Conservation (phyloP, 2,888 invertebrate genomes). For the Aelia acuminata region DNA sequence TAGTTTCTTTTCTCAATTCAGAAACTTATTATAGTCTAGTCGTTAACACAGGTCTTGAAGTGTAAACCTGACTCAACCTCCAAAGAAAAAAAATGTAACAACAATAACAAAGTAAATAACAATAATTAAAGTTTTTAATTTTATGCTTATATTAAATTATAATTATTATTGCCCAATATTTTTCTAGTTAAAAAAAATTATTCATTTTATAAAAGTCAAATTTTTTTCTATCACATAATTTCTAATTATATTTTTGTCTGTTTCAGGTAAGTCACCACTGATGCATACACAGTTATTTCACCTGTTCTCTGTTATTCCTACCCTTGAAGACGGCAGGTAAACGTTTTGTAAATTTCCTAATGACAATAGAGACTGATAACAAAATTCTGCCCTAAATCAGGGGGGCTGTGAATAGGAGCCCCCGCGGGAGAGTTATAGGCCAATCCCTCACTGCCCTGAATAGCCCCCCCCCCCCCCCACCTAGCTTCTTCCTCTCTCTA, state of each 20-base stretch:
- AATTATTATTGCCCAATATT: too few relatives aligned
- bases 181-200: too few relatives aligned
- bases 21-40: too few relatives aligned
- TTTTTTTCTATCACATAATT: too few relatives aligned
- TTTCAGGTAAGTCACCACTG: slow-evolving; percentile 7
- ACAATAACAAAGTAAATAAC: too few relatives aligned
- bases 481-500: background rate
- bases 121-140: too few relatives aligned
- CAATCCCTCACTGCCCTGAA: background rate
- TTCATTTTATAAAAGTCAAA: too few relatives aligned
- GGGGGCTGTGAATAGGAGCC: background rate
- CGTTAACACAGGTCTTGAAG: too few relatives aligned
- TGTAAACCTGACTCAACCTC: too few relatives aligned
- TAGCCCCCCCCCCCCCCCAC: background rate
- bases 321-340: background rate
- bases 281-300: background rate
- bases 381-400: slow-evolving; percentile 36
- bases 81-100: too few relatives aligned
- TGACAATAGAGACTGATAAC: slow-evolving; percentile 32
- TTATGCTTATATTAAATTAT: too few relatives aligned
- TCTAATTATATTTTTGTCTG: background rate
- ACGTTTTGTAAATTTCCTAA: slow-evolving; percentile 4
- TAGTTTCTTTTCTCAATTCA: too few relatives aligned
- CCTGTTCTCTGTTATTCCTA: background rate
- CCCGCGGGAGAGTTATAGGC: slow-evolving; percentile 39